A percentile compares a stretch with the other conserved stretches of the same genome.
These are phyloP conservation scores for Taxidea taxus DNA, from an alignment of 2,113 vertebrate genomes.

Conservation along the genomic window DNA sequence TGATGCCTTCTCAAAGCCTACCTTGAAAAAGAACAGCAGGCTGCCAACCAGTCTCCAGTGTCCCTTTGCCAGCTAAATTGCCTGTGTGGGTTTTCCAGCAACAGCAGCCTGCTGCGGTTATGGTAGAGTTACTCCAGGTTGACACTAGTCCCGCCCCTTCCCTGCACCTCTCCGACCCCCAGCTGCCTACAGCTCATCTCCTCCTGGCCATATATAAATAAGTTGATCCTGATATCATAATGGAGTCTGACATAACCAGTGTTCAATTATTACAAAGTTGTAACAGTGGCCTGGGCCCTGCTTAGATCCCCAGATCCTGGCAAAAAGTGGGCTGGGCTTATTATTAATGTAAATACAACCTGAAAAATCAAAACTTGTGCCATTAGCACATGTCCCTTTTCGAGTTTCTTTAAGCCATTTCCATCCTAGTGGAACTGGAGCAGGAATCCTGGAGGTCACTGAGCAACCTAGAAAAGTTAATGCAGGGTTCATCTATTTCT, in stretches of 20 bases:
- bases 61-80: conserved; percentile 80
- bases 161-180: neutral
- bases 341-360: conserved; percentile 20
- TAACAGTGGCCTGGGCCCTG: neutral
- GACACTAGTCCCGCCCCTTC: neutral
- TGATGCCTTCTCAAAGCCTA: conserved; percentile 6
- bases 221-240: conserved; percentile 29
- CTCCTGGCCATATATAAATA: neutral
- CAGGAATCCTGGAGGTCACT: neutral
- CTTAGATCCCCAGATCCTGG: neutral
- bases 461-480: neutral
- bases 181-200: neutral
- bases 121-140: neutral
- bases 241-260: neutral
- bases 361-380: conserved; percentile 41
- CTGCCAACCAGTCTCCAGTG: conserved; percentile 79
- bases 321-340: neutral
- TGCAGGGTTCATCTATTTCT: neutral
- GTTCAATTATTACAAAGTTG: neutral
- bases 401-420: neutral
- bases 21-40: conserved; percentile 59
- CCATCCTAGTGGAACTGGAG: neutral
- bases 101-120: neutral
- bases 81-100: conserved; percentile 35
- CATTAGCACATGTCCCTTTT: neutral